Percentiles rank a stretch among this genome's conserved stretches.
phyloP scores from a whole-genome alignment of 2,113 vertebrate species.

The Myrmecophaga tridactyla region DNA sequence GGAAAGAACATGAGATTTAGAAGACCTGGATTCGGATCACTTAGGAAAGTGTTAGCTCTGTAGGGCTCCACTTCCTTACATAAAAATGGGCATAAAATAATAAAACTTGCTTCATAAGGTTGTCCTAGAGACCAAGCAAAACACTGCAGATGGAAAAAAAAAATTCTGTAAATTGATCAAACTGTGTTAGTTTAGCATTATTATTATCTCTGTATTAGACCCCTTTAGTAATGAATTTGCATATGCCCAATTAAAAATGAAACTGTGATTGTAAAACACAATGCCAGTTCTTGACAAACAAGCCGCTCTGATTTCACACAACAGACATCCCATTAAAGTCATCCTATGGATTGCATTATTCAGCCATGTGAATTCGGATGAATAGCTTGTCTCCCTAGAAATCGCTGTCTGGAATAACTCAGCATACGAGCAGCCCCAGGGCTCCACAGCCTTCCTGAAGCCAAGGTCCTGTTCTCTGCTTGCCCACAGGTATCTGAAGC shows the following conservation, averaged over 20 bases:
- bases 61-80: background rate
- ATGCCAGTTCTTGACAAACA: background rate
- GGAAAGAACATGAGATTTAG: background rate
- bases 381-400: background rate
- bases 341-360: background rate
- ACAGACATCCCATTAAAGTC: background rate
- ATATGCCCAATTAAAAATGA: slow-evolving; percentile 1
- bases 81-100: background rate
- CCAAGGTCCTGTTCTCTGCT: background rate
- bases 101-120: background rate
- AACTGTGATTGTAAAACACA: background rate
- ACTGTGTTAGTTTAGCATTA: background rate
- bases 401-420: background rate
- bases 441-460: background rate
- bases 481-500: background rate
- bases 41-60: background rate
- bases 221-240: background rate
- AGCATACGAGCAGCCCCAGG: background rate
- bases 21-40: background rate
- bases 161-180: background rate
- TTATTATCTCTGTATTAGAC: background rate
- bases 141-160: background rate
- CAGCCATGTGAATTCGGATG: background rate
- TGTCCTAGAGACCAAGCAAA: background rate
- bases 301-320: background rate